These are phyloP conservation scores for Gallinago jamesoni DNA, from an alignment of 2,113 vertebrate species.

Conservation along the genomic window DNA sequence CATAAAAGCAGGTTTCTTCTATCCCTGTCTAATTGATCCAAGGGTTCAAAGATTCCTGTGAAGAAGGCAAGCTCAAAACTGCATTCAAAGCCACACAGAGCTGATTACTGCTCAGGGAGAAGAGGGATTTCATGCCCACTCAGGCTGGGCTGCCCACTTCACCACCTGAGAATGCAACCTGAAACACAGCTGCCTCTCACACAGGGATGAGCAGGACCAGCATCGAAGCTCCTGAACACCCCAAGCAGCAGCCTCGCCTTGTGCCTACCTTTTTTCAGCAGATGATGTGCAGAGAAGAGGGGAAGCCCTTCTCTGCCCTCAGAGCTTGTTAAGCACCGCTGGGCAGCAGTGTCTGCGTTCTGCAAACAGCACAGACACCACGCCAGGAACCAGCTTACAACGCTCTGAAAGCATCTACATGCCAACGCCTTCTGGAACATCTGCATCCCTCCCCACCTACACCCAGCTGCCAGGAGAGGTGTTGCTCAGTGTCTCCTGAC, in stretches of 20 bases:
- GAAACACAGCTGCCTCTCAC: background rate
- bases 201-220: background rate
- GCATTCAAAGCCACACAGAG: background rate
- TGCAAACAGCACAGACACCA: background rate
- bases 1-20: slow-evolving; percentile 42
- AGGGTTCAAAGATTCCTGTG: slow-evolving; percentile 29
- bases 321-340: background rate
- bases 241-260: background rate
- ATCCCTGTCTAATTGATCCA: background rate
- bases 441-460: slow-evolving; percentile 15
- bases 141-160: background rate
- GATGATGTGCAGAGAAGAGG: background rate
- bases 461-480: slow-evolving; percentile 1
- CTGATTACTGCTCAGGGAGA: background rate
- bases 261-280: background rate
- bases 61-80: background rate
- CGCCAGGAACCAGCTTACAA: background rate
- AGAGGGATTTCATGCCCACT: background rate
- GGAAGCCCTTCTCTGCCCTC: background rate
- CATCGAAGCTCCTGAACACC: background rate
- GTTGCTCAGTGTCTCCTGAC: background rate
- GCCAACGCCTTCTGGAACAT: background rate
- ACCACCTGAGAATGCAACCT: background rate
- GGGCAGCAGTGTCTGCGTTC: background rate
- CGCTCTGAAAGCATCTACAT: background rate